These are phyloP conservation scores for Campoplex nolae DNA, from an alignment of 2,888 invertebrate species.

Conservation along the genomic window DNA sequence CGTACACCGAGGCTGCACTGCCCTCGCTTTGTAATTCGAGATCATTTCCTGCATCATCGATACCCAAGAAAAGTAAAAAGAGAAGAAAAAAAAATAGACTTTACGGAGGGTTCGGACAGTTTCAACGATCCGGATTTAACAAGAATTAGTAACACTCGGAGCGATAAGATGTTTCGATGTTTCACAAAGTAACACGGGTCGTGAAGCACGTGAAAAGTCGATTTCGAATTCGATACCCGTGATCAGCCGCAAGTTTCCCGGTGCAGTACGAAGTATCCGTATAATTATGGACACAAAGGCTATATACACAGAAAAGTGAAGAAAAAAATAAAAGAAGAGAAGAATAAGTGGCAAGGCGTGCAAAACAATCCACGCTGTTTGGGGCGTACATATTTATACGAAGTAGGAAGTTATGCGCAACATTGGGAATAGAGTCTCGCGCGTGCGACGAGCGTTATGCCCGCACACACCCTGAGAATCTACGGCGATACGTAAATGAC, in stretches of 20 bases:
- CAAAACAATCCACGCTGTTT: slow-evolving; percentile 34
- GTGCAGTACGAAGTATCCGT: slow-evolving; percentile 20
- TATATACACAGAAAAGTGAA: neutral
- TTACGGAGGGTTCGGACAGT: neutral
- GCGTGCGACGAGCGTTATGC: slow-evolving; percentile 68
- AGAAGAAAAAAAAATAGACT: neutral
- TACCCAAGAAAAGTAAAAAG: neutral
- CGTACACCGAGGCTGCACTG: neutral
- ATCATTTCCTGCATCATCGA: slow-evolving; percentile 47
- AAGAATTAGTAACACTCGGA: slow-evolving; percentile 46
- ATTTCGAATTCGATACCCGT: slow-evolving; percentile 64
- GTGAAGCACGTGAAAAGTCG: slow-evolving; percentile 65
- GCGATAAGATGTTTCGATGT: slow-evolving; percentile 51
- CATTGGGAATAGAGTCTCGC: slow-evolving; percentile 36
- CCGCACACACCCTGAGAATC: slow-evolving; percentile 74
- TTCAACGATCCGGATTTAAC: slow-evolving; percentile 58
- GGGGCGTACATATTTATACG: slow-evolving; percentile 50
- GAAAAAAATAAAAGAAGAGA: neutral
- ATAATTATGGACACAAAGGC: neutral
- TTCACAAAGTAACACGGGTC: slow-evolving; percentile 33
- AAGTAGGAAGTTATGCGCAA: slow-evolving; percentile 59
- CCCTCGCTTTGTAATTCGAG: slow-evolving; percentile 53
- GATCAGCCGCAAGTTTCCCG: slow-evolving; percentile 31
- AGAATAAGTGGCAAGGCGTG: slow-evolving; percentile 35
- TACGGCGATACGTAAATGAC: slow-evolving; percentile 78